phyloP scores from a whole-genome alignment of 2,797 vertebrate genomes.

The Phrynocephalus vlangalii region DNA sequence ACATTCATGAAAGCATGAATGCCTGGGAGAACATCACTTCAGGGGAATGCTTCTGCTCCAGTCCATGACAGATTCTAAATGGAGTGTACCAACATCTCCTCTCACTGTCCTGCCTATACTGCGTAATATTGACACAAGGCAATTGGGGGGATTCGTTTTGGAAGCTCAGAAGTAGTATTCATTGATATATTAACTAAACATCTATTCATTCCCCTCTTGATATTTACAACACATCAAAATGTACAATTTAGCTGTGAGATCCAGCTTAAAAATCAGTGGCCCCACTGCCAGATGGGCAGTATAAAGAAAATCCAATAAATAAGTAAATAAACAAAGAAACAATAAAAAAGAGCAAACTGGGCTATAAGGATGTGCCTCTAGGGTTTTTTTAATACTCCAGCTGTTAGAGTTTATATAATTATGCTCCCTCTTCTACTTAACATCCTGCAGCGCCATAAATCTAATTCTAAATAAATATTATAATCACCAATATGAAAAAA shows the following conservation, averaged over 20 bases:
- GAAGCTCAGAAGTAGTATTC: neutral
- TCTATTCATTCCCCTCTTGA: neutral
- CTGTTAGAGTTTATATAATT: neutral
- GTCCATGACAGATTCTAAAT: neutral
- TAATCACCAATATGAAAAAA: no score
- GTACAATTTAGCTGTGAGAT: no score
- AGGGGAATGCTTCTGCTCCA: neutral
- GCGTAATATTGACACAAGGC: neutral
- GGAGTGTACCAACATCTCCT: neutral
- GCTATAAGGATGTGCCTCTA: no score
- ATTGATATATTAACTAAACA: neutral
- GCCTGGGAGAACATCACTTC: slow-evolving; percentile 13
- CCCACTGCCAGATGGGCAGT: no score
- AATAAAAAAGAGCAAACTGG: no score
- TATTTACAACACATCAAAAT: no score
- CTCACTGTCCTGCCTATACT: neutral
- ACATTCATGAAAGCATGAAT: slow-evolving; percentile 6
- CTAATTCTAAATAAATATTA: slow-evolving; percentile 23
- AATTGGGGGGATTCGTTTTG: neutral
- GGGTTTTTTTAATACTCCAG: no score
- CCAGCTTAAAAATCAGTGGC: no score
- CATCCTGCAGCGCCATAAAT: slow-evolving; percentile 19
- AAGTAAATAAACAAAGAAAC: no score
- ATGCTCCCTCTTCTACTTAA: slow-evolving; percentile 31
- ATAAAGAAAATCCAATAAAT: no score